Percentiles rank a stretch among this genome's conserved stretches.
These are phyloP conservation scores for Rotaria socialis DNA, from an alignment of 2,888 invertebrate genomes.

Conservation along the genomic window DNA sequence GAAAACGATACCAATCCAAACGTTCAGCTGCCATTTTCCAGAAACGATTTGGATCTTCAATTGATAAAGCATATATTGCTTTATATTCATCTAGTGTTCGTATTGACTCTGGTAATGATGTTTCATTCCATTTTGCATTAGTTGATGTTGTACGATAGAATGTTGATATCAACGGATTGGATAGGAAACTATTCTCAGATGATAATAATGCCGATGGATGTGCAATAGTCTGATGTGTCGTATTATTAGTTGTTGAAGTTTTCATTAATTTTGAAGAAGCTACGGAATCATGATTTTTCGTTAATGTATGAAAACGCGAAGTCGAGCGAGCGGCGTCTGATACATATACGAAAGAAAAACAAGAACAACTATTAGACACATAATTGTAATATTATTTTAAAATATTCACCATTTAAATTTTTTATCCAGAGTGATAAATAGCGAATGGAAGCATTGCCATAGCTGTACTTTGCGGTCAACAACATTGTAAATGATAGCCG, in stretches of 20 bases:
- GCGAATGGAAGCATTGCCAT: background rate
- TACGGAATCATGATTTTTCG: background rate
- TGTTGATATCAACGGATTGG: background rate
- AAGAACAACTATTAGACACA: background rate
- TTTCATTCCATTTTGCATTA: background rate
- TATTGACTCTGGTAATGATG: background rate
- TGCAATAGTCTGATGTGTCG: background rate
- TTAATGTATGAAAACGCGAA: background rate
- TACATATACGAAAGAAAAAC: background rate
- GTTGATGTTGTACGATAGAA: background rate
- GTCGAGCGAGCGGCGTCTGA: background rate
- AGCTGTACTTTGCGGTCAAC: background rate
- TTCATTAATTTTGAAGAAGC: background rate
- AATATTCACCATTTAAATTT: background rate
- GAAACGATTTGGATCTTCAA: slow-evolving; percentile 22
- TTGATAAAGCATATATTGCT: background rate
- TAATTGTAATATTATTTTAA: background rate
- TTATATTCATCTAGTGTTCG: background rate
- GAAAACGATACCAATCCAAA: slow-evolving; percentile 29
- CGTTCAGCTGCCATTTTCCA: slow-evolving; percentile 36
- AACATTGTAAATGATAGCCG: background rate
- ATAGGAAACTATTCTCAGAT: background rate
- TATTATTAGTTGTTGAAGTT: background rate
- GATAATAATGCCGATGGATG: background rate
- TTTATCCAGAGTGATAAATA: background rate